A percentile compares a stretch with the other conserved stretches of the same genome.
Conservation (phyloP, 2,888 invertebrate species). For the Philereme vetulata region DNA sequence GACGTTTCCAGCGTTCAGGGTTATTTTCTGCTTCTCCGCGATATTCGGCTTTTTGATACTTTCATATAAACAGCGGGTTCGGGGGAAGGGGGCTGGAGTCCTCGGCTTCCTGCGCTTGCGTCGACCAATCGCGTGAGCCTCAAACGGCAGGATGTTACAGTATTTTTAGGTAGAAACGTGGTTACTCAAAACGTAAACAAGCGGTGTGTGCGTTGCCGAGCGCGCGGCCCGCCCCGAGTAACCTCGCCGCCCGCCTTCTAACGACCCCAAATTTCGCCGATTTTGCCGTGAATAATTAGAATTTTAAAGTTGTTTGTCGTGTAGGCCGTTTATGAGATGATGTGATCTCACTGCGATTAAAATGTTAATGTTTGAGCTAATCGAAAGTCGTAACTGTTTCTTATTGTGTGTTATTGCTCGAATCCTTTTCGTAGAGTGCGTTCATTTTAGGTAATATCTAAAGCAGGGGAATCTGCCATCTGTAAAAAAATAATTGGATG, state of each 20-base stretch:
- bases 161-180: conserved; percentile 81
- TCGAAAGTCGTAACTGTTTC: conserved; percentile 31
- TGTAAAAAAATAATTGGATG: too few relatives aligned
- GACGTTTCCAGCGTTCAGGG: conserved; percentile 80
- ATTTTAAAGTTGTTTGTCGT: conserved; percentile 56
- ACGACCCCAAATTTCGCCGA: conserved; percentile 48
- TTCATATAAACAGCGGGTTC: conserved; percentile 60
- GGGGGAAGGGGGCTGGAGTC: conserved; percentile 59
- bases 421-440: not conserved
- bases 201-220: conserved; percentile 59
- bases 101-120: conserved; percentile 70
- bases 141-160: conserved; percentile 81
- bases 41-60: conserved; percentile 70
- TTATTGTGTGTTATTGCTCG: conserved; percentile 25
- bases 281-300: conserved; percentile 60
- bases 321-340: conserved; percentile 54
- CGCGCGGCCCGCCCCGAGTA: conserved; percentile 53
- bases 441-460: too few relatives aligned
- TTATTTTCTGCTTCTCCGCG: conserved; percentile 79
- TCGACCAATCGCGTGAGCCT: conserved; percentile 76
- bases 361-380: conserved; percentile 30
- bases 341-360: conserved; percentile 38
- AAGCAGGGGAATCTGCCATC: too few relatives aligned
- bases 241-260: conserved; percentile 48
- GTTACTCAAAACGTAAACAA: conserved; percentile 81